phyloP scores from a whole-genome alignment of 2,888 invertebrate genomes.

The Terebella lapidaria region DNA sequence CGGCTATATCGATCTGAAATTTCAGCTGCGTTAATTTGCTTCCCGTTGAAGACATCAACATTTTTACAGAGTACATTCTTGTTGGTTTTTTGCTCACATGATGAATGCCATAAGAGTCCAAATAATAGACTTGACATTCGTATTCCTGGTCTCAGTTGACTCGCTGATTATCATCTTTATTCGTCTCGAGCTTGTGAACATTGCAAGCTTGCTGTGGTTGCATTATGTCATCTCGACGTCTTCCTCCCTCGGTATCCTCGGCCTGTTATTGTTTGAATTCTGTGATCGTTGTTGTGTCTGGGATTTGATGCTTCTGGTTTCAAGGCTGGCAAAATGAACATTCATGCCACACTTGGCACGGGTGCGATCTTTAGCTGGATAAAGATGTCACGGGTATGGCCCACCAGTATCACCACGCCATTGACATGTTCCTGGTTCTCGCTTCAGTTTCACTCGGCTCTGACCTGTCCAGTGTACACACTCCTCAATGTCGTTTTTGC shows the following conservation, averaged over 20 bases:
- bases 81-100: no score
- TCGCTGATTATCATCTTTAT: no score
- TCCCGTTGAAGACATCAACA: background rate
- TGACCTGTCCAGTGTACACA: background rate
- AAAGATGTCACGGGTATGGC: background rate
- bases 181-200: no score
- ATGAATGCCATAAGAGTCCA: no score
- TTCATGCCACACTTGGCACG: background rate
- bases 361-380: background rate
- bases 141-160: no score
- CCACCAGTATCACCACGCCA: constrained; percentile 1
- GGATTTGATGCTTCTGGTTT: no score
- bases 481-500: background rate
- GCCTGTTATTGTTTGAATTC: no score
- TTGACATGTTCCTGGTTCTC: constrained; percentile 1
- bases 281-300: no score
- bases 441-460: constrained; percentile 1
- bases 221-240: no score
- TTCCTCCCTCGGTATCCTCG: no score
- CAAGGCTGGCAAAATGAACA: background rate
- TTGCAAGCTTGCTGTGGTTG: no score
- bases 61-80: background rate
- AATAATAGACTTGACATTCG: no score
- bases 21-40: background rate
- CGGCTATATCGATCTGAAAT: background rate